These are phyloP conservation scores for Notamacropus eugenii DNA, from an alignment of 2,797 vertebrate genomes.

Conservation along the genomic window DNA sequence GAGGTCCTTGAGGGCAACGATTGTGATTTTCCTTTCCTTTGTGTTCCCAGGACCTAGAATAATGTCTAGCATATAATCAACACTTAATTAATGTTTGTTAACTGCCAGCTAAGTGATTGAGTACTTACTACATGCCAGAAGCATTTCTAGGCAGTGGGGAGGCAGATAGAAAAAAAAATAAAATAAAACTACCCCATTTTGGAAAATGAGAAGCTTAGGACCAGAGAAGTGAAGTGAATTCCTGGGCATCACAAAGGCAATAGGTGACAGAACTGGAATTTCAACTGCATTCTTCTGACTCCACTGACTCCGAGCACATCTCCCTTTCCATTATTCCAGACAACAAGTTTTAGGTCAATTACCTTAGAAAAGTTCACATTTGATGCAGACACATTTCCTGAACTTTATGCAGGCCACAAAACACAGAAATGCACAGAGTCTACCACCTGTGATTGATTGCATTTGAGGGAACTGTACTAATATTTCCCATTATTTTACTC, in stretches of 20 bases:
- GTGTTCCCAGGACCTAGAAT: background rate
- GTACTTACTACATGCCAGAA: background rate
- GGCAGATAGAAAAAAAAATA: background rate
- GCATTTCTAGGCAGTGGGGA: background rate
- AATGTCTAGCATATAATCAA: background rate
- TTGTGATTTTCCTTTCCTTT: background rate
- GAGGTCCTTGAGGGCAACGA: background rate
- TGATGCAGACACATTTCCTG: constrained; percentile 14
- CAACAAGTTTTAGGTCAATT: background rate
- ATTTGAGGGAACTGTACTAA: constrained; percentile 54
- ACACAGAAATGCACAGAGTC: background rate
- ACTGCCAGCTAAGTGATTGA: background rate
- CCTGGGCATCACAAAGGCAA: background rate
- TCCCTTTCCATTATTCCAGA: background rate
- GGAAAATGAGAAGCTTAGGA: background rate
- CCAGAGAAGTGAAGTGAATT: background rate
- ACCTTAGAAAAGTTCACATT: background rate
- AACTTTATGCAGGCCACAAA: background rate
- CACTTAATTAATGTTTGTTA: background rate
- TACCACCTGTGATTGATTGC: constrained; percentile 46
- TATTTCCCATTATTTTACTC: constrained; percentile 59
- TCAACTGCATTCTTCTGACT: background rate
- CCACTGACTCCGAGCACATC: background rate
- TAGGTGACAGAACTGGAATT: background rate
- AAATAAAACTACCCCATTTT: background rate